phyloP scores from a whole-genome alignment of 2,888 invertebrate species.

The Diarsia brunnea region DNA sequence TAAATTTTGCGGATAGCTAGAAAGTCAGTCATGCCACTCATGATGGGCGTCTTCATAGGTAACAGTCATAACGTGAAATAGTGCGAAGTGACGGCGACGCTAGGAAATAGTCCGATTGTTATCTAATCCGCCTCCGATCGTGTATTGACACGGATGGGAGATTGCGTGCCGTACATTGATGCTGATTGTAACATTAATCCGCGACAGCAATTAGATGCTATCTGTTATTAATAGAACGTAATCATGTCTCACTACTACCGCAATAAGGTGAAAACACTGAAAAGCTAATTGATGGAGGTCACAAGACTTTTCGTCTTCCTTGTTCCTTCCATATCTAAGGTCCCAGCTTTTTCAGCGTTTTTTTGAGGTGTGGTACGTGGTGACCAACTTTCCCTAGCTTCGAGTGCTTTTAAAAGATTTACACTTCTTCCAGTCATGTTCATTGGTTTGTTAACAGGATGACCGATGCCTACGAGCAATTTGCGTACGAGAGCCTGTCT shows the following conservation, averaged over 20 bases:
- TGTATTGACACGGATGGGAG: constrained; percentile 77
- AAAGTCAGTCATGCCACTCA: constrained; percentile 75
- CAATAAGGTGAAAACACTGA: constrained; percentile 1
- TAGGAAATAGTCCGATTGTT: constrained; percentile 75
- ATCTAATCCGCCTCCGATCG: constrained; percentile 76
- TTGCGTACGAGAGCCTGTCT: constrained; percentile 85
- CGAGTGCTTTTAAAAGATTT: background rate
- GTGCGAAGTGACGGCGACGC: constrained; percentile 73
- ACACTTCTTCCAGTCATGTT: background rate
- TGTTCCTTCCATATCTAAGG: background rate
- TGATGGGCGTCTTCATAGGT: constrained; percentile 69
- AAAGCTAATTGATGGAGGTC: constrained; percentile 1
- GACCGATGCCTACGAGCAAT: constrained; percentile 86
- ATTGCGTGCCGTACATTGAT: constrained; percentile 53
- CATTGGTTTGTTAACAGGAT: constrained; percentile 73
- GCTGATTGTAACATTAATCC: constrained; percentile 57
- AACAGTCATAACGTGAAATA: constrained; percentile 78
- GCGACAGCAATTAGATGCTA: constrained; percentile 30
- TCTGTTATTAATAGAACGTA: background rate
- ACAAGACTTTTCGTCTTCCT: background rate
- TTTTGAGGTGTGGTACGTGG: background rate
- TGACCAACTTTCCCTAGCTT: background rate
- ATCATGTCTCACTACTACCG: constrained; percentile 7
- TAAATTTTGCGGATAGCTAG: constrained; percentile 79
- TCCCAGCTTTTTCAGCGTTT: background rate